Evolutionary conservation across 2,888 invertebrate genomes (phyloP), one percentile per base, ranked within the genome.

Genomic region (Coleophora deauratella): DNA sequence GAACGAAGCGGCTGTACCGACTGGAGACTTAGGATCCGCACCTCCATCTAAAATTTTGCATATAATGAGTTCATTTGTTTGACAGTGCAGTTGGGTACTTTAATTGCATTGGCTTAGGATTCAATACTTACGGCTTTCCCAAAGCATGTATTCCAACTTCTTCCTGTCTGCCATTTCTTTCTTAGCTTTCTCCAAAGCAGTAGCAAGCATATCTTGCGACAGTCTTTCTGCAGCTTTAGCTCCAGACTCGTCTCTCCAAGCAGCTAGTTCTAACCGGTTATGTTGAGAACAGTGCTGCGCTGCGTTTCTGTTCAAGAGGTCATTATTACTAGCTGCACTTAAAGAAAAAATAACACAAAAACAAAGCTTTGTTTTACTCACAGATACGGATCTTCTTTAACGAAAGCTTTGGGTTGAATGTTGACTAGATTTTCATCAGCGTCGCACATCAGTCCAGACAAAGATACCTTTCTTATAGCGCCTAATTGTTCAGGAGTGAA

Each of bases 1-100:
- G 76, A 96, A 96, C 0, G 95, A 95, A 1, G 95, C 96, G 1
- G 95, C 95, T 0, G 92, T 94, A 2, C 96, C 96, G 10, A 91
- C 90, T 0, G 96, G 91, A 0, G 95, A 95, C 59, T 93, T 93
- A 0, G 96, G 94, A 65, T 95, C 95, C 0, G 93, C 93, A 54
- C 93, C 93, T 47, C 92, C 92, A 65, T 89, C 93, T 92, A 43
- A 11, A 53, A 56, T 35, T 3, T 21, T 21, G n/a, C n/a, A 21
- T 3, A 21, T 4, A 21, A 21, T 21, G 21, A n/a, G n/a, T n/a
- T n/a, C n/a, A n/a, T n/a, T n/a, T n/a, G 21, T 21, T 21, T 21
- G 21, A 21, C 3, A 21, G 21, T 21, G 21, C 21, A 21, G 21
- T 21, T 4, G 21, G 21, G 21, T n/a, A n/a, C n/a, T n/a, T n/a